Evolutionary conservation across 1,140 invertebrate species (phyloP).

Genomic region (Pogonomyrmex barbatus): DNA sequence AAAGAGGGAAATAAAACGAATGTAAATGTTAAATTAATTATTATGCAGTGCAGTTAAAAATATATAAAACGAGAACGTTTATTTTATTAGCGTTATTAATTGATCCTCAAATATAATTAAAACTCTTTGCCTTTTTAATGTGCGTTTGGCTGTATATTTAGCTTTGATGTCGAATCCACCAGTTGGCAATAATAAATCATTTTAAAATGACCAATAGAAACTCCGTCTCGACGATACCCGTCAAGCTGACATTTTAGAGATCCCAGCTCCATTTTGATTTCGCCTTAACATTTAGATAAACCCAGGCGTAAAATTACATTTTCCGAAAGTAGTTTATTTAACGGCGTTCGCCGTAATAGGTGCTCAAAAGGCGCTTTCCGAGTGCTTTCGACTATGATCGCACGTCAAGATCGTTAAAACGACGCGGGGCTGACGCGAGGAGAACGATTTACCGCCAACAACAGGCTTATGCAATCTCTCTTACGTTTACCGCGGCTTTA

Average conservation of each 20-base stretch:
- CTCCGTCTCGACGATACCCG: neutral
- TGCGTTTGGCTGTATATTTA: neutral
- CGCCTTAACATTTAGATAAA: conserved; percentile 38
- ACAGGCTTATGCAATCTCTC: conserved; percentile 42
- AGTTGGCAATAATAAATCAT: neutral
- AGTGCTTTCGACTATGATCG: conserved; percentile 42
- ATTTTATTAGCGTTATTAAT: neutral
- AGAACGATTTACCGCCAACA: conserved; percentile 50
- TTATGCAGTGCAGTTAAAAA: neutral
- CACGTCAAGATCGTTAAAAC: conserved; percentile 50
- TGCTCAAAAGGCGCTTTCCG: conserved; percentile 4
- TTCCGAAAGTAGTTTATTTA: conserved; percentile 16
- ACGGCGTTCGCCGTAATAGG: conserved; percentile 4
- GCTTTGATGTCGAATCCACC: neutral
- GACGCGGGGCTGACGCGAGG: conserved; percentile 20
- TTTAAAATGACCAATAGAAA: neutral
- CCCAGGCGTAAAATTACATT: conserved; percentile 29
- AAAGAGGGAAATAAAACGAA: neutral
- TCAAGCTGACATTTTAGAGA: neutral
- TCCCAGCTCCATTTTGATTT: conserved; percentile 13
- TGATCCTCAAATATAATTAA: conserved; percentile 8
- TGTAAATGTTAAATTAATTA: neutral
- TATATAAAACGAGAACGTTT: neutral
- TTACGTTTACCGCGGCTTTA: conserved; percentile 44
- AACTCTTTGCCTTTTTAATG: neutral